Evolutionary conservation across 2,113 vertebrate genomes (phyloP).

Genomic region (Equus przewalskii): DNA sequence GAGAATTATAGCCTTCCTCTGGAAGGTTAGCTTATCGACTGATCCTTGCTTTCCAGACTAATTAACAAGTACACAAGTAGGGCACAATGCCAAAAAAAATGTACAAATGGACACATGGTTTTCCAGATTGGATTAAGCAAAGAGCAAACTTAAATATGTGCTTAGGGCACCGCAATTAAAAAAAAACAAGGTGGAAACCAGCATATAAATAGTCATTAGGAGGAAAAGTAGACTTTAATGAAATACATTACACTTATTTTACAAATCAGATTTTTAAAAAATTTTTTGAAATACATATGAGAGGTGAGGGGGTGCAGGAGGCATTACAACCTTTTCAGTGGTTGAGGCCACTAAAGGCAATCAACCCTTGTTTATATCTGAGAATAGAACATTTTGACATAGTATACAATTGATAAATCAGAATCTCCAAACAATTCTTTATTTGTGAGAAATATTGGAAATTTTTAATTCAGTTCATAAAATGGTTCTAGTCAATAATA

Average conservation of each 20-base stretch:
- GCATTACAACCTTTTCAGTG: not conserved
- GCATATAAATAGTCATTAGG: not conserved
- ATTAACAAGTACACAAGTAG: not conserved
- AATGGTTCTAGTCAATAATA: not conserved
- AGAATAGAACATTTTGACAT: not conserved
- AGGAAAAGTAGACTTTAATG: constrained; percentile 3
- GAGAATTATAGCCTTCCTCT: constrained; percentile 6
- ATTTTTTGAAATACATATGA: not conserved
- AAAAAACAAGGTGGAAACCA: not conserved
- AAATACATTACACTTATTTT: not conserved
- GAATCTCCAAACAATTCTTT: not conserved
- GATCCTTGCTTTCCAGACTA: constrained; percentile 4
- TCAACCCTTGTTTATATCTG: not conserved
- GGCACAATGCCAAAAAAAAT: not conserved
- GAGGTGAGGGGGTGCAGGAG: not conserved
- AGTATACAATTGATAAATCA: not conserved
- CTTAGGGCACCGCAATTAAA: not conserved
- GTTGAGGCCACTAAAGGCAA: not conserved
- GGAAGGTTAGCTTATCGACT: not conserved
- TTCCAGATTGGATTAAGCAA: not conserved
- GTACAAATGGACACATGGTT: not conserved
- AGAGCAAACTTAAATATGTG: not conserved
- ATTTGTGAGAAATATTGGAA: not conserved
- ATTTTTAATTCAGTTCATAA: constrained; percentile 14
- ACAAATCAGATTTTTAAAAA: not conserved